Evolutionary conservation across 2,797 vertebrate species (phyloP).

Genomic region (Microcaecilia unicolor): DNA sequence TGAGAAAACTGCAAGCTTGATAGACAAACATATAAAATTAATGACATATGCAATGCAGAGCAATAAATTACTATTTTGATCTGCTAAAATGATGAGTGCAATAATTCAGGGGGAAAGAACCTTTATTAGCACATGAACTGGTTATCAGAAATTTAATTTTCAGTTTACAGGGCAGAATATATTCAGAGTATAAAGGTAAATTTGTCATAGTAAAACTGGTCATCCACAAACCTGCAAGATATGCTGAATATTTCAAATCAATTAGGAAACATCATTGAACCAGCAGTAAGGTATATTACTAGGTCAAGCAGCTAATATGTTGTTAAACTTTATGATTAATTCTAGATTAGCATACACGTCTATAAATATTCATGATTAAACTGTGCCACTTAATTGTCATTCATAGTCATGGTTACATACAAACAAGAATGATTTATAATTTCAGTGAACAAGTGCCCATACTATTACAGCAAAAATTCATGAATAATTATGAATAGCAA

Average conservation of each 20-base stretch:
- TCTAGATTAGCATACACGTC: slow-evolving; percentile 20
- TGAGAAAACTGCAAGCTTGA: too few species aligned
- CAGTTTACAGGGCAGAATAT: too few species aligned
- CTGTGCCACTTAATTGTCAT: slow-evolving; percentile 17
- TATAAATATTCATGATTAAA: slow-evolving; percentile 30
- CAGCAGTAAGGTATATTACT: slow-evolving; percentile 28
- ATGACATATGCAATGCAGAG: too few species aligned
- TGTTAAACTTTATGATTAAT: slow-evolving; percentile 30
- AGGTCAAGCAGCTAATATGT: slow-evolving; percentile 18
- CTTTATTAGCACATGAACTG: too few species aligned
- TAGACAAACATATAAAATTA: too few species aligned
- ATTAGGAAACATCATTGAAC: slow-evolving; percentile 29
- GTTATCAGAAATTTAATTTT: too few species aligned
- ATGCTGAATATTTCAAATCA: slow-evolving; percentile 29
- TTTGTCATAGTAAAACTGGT: too few species aligned
- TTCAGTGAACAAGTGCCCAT: slow-evolving; percentile 9
- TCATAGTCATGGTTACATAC: slow-evolving; percentile 2
- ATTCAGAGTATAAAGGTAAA: too few species aligned
- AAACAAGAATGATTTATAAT: slow-evolving; percentile 13
- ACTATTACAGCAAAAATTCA: not conserved
- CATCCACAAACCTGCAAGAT: slow-evolving; percentile 11
- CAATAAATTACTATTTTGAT: too few species aligned
- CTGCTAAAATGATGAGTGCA: too few species aligned
- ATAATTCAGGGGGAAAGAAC: too few species aligned
- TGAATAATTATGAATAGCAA: slow-evolving; percentile 24